Base-by-base conservation (phyloP, 2,797 vertebrate genomes). In the Cynodonichthys magdalenae region DNA sequence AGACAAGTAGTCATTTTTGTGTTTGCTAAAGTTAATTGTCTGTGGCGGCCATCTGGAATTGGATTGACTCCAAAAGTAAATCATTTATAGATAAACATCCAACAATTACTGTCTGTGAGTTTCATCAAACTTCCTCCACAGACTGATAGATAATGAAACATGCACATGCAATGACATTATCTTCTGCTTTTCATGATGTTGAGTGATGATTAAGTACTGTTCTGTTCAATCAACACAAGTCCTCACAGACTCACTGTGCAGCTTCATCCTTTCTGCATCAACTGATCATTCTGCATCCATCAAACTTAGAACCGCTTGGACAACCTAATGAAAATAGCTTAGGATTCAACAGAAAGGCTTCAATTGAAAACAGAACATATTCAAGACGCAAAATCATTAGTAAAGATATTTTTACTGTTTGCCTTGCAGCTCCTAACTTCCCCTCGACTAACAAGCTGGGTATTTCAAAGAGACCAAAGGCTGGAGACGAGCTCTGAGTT, bases 401-500 rank as follows among this genome's bases (percentile, higher is more conserved):
- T 20, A 48, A 20, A 12, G 19, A 24, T 48, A 14, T 48, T 20
- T 44, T 48, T 20, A 20, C 46, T 48, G 46, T 48, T 12, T 48
- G 20, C 46, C 19, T 48, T 5, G 14, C 66, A 55, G 71, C 62
- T 59, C 74, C 47, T 45, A 48, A 73, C 63, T 53, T 56, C n/a
- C 14, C 51, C 42, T 65, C 56, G 57, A 74, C 84, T 81, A 82
- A 90, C 84, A 79, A 85, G 66, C 69, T 42, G 48, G 45, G 34
- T 45, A 77, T 83, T 75, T 87, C 76, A 86, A 85, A 87, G 68
- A 81, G 59, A 81, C 65, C 67, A 79, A 74, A 75, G 77, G 58
- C 79, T 84, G 81, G 59, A 59, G 80, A 85, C 74, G 81, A 80
- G 82, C 78, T 82, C 72, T 77, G 78, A 87, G 78, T 84, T 84